Conservation (phyloP, 2,797 vertebrate genomes). For the Onychomys torridus region DNA sequence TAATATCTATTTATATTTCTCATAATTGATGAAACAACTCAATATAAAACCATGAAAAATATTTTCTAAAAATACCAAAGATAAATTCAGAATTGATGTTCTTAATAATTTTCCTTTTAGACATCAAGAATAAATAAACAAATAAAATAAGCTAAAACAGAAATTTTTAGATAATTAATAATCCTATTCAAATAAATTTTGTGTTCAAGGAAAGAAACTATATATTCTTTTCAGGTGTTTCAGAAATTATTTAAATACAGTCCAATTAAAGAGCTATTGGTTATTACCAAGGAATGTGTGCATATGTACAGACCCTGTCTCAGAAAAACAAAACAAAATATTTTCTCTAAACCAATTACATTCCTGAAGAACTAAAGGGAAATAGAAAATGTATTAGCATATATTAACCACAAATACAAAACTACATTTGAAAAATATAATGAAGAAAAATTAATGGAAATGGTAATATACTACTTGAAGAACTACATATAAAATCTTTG, state of each 20-base stretch:
- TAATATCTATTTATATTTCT: not conserved
- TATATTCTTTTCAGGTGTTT: constrained; percentile 7
- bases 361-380: constrained; percentile 15
- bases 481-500: not conserved
- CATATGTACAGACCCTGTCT: not conserved
- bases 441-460: not conserved
- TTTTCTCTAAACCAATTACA: not conserved
- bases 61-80: not conserved
- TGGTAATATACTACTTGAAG: constrained; percentile 52
- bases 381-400: not conserved
- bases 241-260: not conserved
- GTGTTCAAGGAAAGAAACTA: constrained; percentile 2
- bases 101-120: not conserved
- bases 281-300: not conserved
- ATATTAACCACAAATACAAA: constrained; percentile 14
- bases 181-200: not conserved
- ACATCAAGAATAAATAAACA: constrained; percentile 55
- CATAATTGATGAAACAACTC: not conserved
- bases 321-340: not conserved
- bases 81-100: not conserved
- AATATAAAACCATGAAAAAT: constrained; percentile 25
- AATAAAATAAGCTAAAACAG: constrained; percentile 7
- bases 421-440: constrained; percentile 30
- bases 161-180: constrained; percentile 33
- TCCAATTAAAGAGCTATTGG: not conserved